These are phyloP conservation scores for Temnothorax curvispinosus DNA, from an alignment of 1,140 invertebrate genomes.

Conservation along the genomic window DNA sequence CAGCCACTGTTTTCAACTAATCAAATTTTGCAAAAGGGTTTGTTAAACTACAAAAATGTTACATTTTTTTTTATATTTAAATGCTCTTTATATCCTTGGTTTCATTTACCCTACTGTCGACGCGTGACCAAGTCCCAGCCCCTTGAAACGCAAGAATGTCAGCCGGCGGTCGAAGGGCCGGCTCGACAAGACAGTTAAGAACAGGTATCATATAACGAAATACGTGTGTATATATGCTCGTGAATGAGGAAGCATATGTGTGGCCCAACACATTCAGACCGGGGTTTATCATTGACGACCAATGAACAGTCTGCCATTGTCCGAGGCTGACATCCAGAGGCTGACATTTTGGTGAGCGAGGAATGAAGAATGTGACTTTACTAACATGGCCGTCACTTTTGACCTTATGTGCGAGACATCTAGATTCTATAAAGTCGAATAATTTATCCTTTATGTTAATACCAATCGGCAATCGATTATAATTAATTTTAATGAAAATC, in stretches of 20 bases:
- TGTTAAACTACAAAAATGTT: background rate
- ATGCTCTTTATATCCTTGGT: background rate
- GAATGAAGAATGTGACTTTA: constrained; percentile 58
- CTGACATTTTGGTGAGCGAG: constrained; percentile 64
- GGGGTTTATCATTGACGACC: constrained; percentile 59
- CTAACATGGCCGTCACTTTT: constrained; percentile 51
- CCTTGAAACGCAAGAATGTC: constrained; percentile 63
- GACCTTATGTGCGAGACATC: constrained; percentile 27
- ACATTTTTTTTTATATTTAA: background rate
- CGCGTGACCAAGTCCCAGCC: constrained; percentile 45
- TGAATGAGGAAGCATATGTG: background rate
- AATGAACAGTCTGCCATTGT: constrained; percentile 65
- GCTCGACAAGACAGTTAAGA: constrained; percentile 15
- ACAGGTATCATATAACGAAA: constrained; percentile 23
- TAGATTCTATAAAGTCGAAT: background rate
- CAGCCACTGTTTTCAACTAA: background rate
- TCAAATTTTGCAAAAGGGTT: background rate
- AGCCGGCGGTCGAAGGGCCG: constrained; percentile 55
- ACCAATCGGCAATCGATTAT: background rate
- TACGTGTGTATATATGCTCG: background rate
- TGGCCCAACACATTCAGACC: background rate
- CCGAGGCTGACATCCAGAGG: constrained; percentile 60
- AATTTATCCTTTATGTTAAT: background rate
- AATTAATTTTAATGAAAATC: constrained; percentile 1
- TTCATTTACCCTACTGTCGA: constrained; percentile 9